Percentiles rank a stretch among this genome's conserved stretches.
Evolutionary conservation across 2,888 invertebrate species (phyloP).

Genomic region (Osmoderma eremita): DNA sequence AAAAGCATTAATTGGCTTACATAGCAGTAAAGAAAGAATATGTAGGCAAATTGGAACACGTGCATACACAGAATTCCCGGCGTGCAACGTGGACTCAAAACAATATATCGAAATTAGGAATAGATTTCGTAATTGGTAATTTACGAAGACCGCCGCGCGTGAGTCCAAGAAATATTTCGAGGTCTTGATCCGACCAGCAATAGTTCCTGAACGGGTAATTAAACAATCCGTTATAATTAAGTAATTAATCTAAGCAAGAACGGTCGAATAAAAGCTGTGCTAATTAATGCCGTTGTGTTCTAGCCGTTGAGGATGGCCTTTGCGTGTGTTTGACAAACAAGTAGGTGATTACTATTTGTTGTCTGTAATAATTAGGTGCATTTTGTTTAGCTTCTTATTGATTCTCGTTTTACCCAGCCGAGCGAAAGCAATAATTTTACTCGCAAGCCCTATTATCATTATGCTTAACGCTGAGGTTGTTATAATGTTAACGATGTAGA

Average conservation of each 20-base stretch:
- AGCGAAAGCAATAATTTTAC: no score
- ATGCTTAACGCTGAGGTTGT: no score
- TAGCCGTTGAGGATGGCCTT: background rate
- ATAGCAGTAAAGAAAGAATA: background rate
- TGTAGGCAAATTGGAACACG: conserved; percentile 23
- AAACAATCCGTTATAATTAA: conserved; percentile 38
- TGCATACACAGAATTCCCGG: conserved; percentile 18
- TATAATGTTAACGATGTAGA: no score
- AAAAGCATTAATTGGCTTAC: no score
- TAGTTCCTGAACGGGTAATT: conserved; percentile 31
- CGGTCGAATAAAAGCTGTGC: conserved; percentile 17
- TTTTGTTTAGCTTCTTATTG: conserved; percentile 7
- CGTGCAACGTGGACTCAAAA: background rate
- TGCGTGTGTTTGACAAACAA: conserved; percentile 19
- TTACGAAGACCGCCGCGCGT: background rate
- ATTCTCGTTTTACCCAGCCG: no score
- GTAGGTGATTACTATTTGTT: conserved; percentile 21
- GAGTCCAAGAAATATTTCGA: conserved; percentile 6
- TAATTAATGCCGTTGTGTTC: conserved; percentile 23
- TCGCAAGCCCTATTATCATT: no score
- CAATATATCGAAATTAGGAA: conserved; percentile 26
- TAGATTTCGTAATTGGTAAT: conserved; percentile 26
- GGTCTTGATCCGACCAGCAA: conserved; percentile 10
- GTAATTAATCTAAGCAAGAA: conserved; percentile 32
- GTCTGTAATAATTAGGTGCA: conserved; percentile 8